Evolutionary conservation across 2,113 vertebrate species (phyloP), one percentile per base, ranked within the genome.

Genomic region (Anthoscopus minutus): DNA sequence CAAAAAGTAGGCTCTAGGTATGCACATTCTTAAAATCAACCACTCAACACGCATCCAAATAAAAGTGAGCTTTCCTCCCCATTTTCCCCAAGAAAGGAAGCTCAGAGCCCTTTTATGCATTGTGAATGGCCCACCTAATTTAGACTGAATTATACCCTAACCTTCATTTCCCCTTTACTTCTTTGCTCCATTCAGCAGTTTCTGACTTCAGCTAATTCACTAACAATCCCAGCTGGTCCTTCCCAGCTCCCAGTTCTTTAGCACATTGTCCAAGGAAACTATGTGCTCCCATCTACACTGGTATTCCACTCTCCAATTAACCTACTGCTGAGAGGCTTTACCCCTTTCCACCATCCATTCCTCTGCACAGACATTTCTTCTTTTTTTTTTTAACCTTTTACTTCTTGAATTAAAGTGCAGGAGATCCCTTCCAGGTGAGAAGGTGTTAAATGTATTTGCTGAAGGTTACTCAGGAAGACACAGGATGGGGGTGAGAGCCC

Each of bases 191-290:
- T 98, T 98, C 98, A 98, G 98, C 93, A 96, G 96, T 97, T 98
- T 98, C 98, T 99, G 98, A 99, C 99, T 99, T 98, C 98, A 94
- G 95, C 98, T 98, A 98, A 99, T 98, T 98, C 98, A 97, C 96
- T 98, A 97, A 98, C 98, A 98, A 98, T 98, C 98, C 98, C 86
- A 97, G 97, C 97, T 97, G 97, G 96, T 97, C 97, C 97, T 98
- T 96, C 95, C 97, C 97, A 97, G 92, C 97, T 80, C 93, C 96
- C 92, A 92, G 96, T 98, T 97, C 98, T 98, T 98, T 96, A 96
- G 96, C 96, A 97, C 97, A 98, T 97, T 98, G 98, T 98, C 97
- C 92, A 83, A 70, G 85, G 89, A 91, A 93, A 80, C 89, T 86
- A 85, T 93, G 86, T 93, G 95, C 93, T 90, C 94, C 96, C 96